Evolutionary conservation across 2,888 invertebrate species (phyloP).

Genomic region (Criorhina ranunculi): DNA sequence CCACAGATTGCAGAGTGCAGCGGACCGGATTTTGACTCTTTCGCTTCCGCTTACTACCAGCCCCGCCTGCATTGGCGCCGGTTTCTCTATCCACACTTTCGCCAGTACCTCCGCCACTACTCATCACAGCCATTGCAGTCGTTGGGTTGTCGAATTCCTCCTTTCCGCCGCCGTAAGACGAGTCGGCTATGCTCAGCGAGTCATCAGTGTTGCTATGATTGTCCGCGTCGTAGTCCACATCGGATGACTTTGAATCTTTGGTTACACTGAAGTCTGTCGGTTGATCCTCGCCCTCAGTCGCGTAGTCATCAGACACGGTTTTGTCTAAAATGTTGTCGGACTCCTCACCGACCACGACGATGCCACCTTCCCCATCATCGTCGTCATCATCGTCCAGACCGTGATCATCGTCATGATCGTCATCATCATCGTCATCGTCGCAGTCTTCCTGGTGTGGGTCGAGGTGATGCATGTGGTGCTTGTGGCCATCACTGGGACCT

Average conservation of each 20-base stretch:
- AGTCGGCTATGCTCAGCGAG: constrained; percentile 86
- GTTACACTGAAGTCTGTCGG: constrained; percentile 88
- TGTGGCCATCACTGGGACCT: constrained; percentile 36
- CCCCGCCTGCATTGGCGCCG: constrained; percentile 74
- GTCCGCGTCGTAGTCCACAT: constrained; percentile 73
- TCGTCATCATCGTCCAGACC: constrained; percentile 83
- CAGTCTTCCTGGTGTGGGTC: constrained; percentile 80
- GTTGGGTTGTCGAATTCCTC: constrained; percentile 81
- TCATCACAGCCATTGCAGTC: constrained; percentile 62
- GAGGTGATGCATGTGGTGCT: constrained; percentile 57
- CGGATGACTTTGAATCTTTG: constrained; percentile 84
- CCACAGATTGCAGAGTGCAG: constrained; percentile 86
- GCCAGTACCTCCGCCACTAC: constrained; percentile 60
- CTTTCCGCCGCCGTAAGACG: constrained; percentile 84
- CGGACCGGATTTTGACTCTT: constrained; percentile 95
- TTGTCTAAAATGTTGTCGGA: constrained; percentile 87
- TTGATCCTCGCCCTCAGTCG: constrained; percentile 83
- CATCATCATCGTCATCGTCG: constrained; percentile 81
- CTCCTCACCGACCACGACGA: constrained; percentile 92
- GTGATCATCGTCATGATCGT: constrained; percentile 83
- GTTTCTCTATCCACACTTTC: constrained; percentile 60
- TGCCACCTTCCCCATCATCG: constrained; percentile 86
- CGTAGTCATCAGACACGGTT: constrained; percentile 82
- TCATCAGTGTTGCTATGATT: constrained; percentile 86
- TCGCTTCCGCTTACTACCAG: constrained; percentile 91